Base-by-base conservation (phyloP, 2,888 invertebrate species). In the Apodemia duryi region DNA sequence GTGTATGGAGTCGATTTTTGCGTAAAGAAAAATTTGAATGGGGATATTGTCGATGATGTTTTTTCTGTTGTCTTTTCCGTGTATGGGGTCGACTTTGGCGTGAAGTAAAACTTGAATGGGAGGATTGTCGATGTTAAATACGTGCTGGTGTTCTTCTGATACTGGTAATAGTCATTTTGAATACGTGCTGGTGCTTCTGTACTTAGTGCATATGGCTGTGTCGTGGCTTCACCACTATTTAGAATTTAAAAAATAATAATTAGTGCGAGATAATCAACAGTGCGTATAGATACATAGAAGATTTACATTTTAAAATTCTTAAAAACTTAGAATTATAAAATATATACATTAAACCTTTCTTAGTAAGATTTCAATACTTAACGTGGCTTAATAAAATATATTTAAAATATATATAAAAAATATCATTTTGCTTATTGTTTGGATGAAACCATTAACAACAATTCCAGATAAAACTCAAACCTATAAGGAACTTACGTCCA, bases 131-230 rank as follows among this genome's bases (percentile, higher is more conserved):
- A 69, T 61, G 72, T 69, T 62, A 70, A 63, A 66, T 66, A 71
- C 66, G 67, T 71, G 11, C 70, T 72, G 63, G 69, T 74, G 67
- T 69, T 74, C 73, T 74, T 74, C 71, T 72, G 69, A 68, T 72
- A 71, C 65, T 73, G 78, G 69, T 77, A 76, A 70, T 77, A 80
- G 77, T 77, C 75, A 72, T 80, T 79, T 73, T 76, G 76, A 72
- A 74, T 74, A 70, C 73, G 72, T 73, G 76, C 76, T 77, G 83
- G 77, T 73, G 81, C 77, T 75, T 81, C 69, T 69, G 88, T 86
- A 75, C 83, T 90, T 81, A 82, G 72, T 78, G 84, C 81, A 80
- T 87, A 91, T 75, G 90, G 86, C 79, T 86, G 83, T 82, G 91
- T 91, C 65, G 86, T 86, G 68, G 80, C 89, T 82, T 90, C 90